These are phyloP conservation scores for Acanthochromis polyacanthus DNA, from an alignment of 2,113 vertebrate species.

Conservation along the genomic window DNA sequence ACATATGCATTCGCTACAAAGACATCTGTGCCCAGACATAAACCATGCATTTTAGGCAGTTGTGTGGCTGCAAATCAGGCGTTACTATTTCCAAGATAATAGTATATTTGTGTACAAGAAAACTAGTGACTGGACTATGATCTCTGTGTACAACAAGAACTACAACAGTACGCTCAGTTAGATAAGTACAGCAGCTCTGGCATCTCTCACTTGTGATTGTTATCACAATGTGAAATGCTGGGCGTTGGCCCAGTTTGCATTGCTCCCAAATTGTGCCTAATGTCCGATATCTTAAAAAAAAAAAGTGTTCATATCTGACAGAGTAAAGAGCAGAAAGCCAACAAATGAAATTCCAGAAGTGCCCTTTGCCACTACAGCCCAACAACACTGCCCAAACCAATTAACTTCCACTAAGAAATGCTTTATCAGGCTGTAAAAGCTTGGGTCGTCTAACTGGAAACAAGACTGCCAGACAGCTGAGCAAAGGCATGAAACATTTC, in stretches of 20 bases:
- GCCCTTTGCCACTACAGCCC: background rate
- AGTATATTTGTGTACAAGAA: background rate
- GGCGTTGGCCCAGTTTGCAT: constrained; percentile 7
- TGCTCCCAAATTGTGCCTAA: constrained; percentile 19
- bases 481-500: background rate
- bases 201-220: constrained; percentile 4
- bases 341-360: background rate
- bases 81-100: too few relatives aligned
- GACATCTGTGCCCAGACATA: too few relatives aligned
- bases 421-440: background rate
- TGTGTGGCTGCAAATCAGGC: background rate
- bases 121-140: background rate
- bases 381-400: background rate
- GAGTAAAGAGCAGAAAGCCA: background rate
- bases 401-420: too few relatives aligned
- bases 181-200: background rate
- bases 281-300: background rate
- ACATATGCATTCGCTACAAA: background rate
- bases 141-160: background rate
- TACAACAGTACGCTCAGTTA: background rate
- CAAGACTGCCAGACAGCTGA: background rate
- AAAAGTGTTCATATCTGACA: background rate
- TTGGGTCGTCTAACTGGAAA: background rate
- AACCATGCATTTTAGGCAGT: background rate
- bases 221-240: constrained; percentile 11